A percentile compares a stretch with the other conserved stretches of the same genome.
phyloP scores from a whole-genome alignment of 2,113 vertebrate genomes.

The Spea multiplicata region DNA sequence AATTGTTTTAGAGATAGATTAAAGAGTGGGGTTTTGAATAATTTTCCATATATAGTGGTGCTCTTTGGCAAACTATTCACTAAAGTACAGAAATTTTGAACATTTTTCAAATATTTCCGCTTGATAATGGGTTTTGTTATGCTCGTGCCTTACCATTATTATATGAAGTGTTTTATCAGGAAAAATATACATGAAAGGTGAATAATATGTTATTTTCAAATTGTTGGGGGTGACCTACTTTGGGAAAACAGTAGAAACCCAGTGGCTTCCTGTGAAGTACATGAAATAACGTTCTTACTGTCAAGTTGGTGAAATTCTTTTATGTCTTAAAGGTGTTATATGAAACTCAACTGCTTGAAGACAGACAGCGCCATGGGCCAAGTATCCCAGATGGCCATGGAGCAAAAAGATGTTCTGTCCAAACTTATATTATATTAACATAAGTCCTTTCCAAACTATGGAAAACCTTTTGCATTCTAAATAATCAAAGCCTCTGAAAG shows the following conservation, averaged over 20 bases:
- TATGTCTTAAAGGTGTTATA: background rate
- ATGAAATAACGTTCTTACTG: background rate
- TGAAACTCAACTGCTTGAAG: no score
- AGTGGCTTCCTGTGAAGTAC: background rate
- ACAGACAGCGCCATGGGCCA: no score
- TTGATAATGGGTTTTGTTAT: slow-evolving; percentile 17
- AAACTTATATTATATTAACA: no score
- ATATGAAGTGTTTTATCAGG: background rate
- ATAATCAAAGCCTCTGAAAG: no score
- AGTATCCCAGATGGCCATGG: no score
- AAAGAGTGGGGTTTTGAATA: slow-evolving; percentile 43
- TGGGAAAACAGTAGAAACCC: background rate
- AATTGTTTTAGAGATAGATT: slow-evolving; percentile 48
- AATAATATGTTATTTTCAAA: slow-evolving; percentile 15
- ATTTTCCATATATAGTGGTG: slow-evolving; percentile 46
- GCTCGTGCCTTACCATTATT: background rate
- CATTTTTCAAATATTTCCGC: slow-evolving; percentile 11
- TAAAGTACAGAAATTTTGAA: slow-evolving; percentile 28
- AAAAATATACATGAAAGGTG: slow-evolving; percentile 1
- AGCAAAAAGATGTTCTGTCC: no score
- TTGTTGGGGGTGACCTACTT: background rate
- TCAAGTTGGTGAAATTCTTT: background rate
- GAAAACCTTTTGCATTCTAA: no score
- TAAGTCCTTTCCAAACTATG: no score
- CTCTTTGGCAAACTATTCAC: slow-evolving; percentile 32